Evolutionary conservation across 2,113 vertebrate genomes (phyloP), one percentile per base, ranked within the genome.

Genomic region (Ciconia maguari): DNA sequence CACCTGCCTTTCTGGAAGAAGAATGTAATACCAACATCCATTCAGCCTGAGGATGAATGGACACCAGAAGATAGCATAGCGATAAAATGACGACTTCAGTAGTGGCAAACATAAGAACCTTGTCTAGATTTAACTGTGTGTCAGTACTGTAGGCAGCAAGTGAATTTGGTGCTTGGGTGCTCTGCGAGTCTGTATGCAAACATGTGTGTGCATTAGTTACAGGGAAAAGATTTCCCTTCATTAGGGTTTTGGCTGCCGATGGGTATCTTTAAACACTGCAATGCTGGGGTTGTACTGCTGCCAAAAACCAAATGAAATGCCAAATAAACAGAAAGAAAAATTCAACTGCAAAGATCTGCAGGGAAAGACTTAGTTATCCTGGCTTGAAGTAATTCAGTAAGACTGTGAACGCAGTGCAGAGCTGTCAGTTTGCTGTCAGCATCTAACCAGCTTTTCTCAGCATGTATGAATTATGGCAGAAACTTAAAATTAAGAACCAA

Each of bases 401-500:
- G 55, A 58, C 14, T 5, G 19, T 13, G 64, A 93, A 82, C 7
- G 38, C 49, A 75, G 16, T 8, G 15, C 25, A 71, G 41, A 90
- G 49, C 14, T 18, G 38, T 36, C 65, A 78, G 46, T 79, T 58
- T 79, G 66, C 66, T 70, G 36, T 20, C 70, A 94, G 54, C 87
- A 46, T 5, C 42, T 51, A 89, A 69, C 18, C 74, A 90, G 61
- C 41, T 80, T 92, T 49, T 57, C 61, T 79, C 34, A 84, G 46
- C n/a, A 48, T 15, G 34, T 46, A 91, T 30, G 66, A 75, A 76
- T 57, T 78, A 91, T 13, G n/a, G 54, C 58, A 60, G 27, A 84
- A 91, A 69, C 38, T 66, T 87, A 46, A 84, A 87, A 55, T 60
- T 89, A 70, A 76, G 77, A 94, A 62, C 11, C 27, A 74, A 44